Percentiles rank a stretch among this genome's conserved stretches.
phyloP scores from a whole-genome alignment of 35 echinoderm and acorn worm genomes.

The Ptychodera flava region DNA sequence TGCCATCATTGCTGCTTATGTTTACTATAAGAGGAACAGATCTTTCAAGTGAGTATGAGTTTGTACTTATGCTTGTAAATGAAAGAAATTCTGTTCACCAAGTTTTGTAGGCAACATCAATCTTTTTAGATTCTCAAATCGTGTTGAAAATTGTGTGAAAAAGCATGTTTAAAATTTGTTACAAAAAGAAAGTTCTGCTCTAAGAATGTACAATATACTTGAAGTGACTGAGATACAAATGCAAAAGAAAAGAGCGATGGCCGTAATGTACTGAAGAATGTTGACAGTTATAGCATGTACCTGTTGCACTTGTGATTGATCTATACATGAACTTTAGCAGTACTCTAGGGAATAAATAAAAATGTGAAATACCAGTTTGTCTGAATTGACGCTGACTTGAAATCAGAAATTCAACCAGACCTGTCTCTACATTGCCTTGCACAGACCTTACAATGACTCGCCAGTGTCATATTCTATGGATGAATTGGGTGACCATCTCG shows the following conservation, averaged over 20 bases:
- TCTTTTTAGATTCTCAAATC: neutral
- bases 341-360: neutral
- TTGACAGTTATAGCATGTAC: too few species aligned
- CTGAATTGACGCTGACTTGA: neutral
- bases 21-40: neutral
- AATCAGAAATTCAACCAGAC: neutral
- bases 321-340: neutral
- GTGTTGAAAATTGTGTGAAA: neutral
- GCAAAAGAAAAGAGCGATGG: too few species aligned
- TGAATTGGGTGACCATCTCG: neutral
- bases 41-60: neutral
- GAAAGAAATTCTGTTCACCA: too few species aligned
- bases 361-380: neutral
- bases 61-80: neutral
- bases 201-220: neutral
- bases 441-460: neutral
- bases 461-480: neutral
- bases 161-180: neutral
- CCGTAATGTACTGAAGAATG: too few species aligned
- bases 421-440: neutral
- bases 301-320: neutral
- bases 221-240: too few species aligned
- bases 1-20: neutral
- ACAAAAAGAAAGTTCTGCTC: neutral
- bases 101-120: neutral